Base-by-base conservation (phyloP, 2,888 invertebrate genomes). In the Phyto melanocephala region DNA sequence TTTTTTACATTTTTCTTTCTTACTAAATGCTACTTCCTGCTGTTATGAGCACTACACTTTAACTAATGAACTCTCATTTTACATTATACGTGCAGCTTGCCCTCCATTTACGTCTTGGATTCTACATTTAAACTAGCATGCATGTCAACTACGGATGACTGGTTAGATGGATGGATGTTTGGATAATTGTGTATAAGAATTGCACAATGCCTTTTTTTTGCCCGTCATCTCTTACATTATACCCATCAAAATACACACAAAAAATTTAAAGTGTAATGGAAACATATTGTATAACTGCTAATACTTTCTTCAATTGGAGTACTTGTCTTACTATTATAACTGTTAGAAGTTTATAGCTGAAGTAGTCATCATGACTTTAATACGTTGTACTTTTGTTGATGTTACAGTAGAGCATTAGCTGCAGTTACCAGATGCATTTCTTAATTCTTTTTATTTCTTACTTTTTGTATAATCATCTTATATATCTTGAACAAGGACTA, bases 11-110 rank as follows among this genome's bases (percentile, higher is more conserved):
- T 28, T 54, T 75, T 20, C 67, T 63, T 76, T 70, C 33, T 13
- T 28, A 75, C 60, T 82, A 82, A 82, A 82, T 71, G 82, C 70
- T 79, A 75, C 79, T 82, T 82, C 82, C 82, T 82, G 82, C 75
- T 75, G 58, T 79, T 82, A 82, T 79, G 70, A 75, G 71, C 82
- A 82, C 79, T 75, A 79, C 82, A 71, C 70, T 82, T 75, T 79
- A 71, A 65, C 71, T 82, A 82, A 82, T 82, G 82, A 82, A 82
- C 79, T 79, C 82, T 75, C 74, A 71, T 82, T 79, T 79, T 65
- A 65, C 45, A 82, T 71, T 82, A 71, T 79, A 75, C 70, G 47
- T 79, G 75, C 24, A 79, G 40, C 6, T 68, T 24, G n/a, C 52
- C 45, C 35, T 52, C 15, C 11, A 37, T 45, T 35, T 33, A 60